These are phyloP conservation scores for Hipparchia semele DNA, from an alignment of 2,888 invertebrate genomes.

Conservation along the genomic window DNA sequence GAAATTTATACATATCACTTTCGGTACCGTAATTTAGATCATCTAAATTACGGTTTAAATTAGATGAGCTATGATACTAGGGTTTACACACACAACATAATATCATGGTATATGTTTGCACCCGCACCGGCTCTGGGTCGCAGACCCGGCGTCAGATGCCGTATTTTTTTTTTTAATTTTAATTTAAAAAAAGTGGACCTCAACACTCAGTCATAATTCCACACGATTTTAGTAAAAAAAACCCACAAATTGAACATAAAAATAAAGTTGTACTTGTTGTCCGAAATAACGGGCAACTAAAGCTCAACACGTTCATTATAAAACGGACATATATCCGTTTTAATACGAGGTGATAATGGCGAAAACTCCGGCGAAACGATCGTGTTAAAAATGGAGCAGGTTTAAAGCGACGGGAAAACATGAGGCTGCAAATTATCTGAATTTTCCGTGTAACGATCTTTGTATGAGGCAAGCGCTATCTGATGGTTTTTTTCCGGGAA, in stretches of 20 bases:
- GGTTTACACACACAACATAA: too few relatives aligned
- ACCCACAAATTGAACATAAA: neutral
- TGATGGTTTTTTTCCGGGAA: slow-evolving; percentile 17
- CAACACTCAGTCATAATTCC: too few relatives aligned
- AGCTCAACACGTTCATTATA: slow-evolving; percentile 14
- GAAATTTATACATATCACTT: too few relatives aligned
- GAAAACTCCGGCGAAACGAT: slow-evolving; percentile 19
- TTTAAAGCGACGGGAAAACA: slow-evolving; percentile 23
- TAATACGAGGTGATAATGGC: slow-evolving; percentile 23
- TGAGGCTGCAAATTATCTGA: slow-evolving; percentile 21
- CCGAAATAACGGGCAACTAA: neutral
- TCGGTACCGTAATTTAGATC: too few relatives aligned
- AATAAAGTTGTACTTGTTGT: neutral
- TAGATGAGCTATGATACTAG: too few relatives aligned
- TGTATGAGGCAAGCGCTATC: slow-evolving; percentile 19
- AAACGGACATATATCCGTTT: slow-evolving; percentile 18
- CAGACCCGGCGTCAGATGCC: too few relatives aligned
- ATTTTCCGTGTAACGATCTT: slow-evolving; percentile 18
- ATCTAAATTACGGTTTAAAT: too few relatives aligned
- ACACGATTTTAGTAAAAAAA: neutral
- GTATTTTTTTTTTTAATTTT: too few relatives aligned
- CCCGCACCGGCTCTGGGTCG: too few relatives aligned
- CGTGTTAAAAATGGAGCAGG: slow-evolving; percentile 17
- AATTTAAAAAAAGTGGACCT: too few relatives aligned
- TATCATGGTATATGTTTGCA: too few relatives aligned